phyloP scores from a whole-genome alignment of 2,797 vertebrate genomes.

The Buphagus erythrorhynchus region DNA sequence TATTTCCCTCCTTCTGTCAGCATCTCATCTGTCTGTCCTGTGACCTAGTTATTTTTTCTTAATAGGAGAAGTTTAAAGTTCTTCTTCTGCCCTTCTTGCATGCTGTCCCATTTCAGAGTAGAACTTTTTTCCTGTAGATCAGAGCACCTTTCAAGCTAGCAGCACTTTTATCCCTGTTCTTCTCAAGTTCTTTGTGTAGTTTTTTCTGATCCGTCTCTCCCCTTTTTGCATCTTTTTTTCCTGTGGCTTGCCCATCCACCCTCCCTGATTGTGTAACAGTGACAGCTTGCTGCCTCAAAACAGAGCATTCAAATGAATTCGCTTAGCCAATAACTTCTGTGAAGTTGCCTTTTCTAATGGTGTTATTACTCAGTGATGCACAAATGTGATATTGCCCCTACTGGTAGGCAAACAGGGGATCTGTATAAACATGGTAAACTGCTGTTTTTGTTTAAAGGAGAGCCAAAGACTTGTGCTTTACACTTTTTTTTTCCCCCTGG shows the following conservation, averaged over 20 bases:
- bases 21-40: not conserved
- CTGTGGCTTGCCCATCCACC: constrained; percentile 58
- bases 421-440: constrained; percentile 77
- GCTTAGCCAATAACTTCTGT: constrained; percentile 96
- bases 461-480: constrained; percentile 86
- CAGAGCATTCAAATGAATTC: constrained; percentile 88
- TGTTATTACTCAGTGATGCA: constrained; percentile 88
- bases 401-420: constrained; percentile 82
- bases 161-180: not conserved
- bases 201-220: not conserved
- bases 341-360: constrained; percentile 96
- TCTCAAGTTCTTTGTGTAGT: not conserved
- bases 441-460: constrained; percentile 79
- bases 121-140: not conserved
- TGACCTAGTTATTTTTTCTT: not conserved
- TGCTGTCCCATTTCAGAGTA: constrained; percentile 3
- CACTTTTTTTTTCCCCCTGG: constrained; percentile 50
- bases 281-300: constrained; percentile 83
- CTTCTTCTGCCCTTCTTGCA: not conserved
- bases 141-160: not conserved
- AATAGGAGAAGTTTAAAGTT: not conserved
- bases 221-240: not conserved
- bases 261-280: constrained; percentile 79
- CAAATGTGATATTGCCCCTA: constrained; percentile 85
- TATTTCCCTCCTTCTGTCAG: not conserved